Conservation (phyloP, 1,140 invertebrate genomes). For the Rhagoletis zephyria region DNA sequence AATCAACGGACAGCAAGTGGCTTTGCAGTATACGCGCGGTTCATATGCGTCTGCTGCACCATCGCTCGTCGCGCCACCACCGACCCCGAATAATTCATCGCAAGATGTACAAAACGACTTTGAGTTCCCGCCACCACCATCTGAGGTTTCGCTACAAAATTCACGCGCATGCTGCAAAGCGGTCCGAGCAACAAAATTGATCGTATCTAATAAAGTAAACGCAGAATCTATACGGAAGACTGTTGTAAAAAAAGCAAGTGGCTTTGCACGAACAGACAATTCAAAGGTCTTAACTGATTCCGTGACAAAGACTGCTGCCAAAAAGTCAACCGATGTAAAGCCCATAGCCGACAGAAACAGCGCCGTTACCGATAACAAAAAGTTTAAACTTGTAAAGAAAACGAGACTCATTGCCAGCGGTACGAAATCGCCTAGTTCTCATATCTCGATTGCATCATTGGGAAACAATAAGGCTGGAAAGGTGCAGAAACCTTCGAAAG, state of each 20-base stretch:
- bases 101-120: not conserved
- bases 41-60: not conserved
- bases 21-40: not conserved
- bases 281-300: not conserved
- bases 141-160: not conserved
- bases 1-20: not conserved
- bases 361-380: not conserved
- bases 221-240: not conserved
- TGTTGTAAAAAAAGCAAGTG: not conserved
- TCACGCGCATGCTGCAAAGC: not conserved
- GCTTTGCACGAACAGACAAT: not conserved
- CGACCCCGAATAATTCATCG: not conserved
- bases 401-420: not conserved
- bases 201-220: not conserved
- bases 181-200: not conserved
- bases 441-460: not conserved
- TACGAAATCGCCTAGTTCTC: not conserved
- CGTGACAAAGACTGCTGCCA: not conserved
- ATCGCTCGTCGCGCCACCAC: not conserved
- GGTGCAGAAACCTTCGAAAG: not conserved
- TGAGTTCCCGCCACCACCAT: constrained; percentile 12
- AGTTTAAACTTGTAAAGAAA: not conserved
- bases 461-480: not conserved
- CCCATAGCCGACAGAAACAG: not conserved
- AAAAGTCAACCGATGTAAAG: not conserved